Evolutionary conservation across 2,888 invertebrate genomes (phyloP).

Genomic region (Xestoiulus laeticollis): DNA sequence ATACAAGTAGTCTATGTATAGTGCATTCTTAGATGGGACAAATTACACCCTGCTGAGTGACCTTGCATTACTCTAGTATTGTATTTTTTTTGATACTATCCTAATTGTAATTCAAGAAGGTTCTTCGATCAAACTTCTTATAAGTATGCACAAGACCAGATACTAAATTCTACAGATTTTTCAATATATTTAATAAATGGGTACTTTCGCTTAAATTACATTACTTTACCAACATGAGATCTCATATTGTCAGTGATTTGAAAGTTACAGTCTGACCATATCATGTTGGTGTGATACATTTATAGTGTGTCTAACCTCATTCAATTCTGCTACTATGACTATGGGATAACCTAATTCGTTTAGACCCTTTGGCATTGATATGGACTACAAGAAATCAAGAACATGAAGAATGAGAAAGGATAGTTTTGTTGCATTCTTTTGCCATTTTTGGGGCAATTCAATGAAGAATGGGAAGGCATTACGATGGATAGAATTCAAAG

Average conservation of each 20-base stretch:
- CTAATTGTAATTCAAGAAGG: no score
- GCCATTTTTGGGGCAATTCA: neutral
- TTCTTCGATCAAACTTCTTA: no score
- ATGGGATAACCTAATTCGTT: neutral
- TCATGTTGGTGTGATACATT: neutral
- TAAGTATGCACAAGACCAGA: no score
- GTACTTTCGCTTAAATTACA: no score
- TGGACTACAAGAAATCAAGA: neutral
- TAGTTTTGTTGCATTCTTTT: neutral
- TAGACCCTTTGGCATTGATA: neutral
- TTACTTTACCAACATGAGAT: neutral
- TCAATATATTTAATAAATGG: neutral
- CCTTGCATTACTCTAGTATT: neutral
- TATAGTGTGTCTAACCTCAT: neutral
- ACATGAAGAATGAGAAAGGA: no score
- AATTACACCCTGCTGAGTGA: slow-evolving; percentile 5
- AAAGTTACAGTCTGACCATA: neutral
- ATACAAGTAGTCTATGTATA: no score
- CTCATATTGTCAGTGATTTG: neutral
- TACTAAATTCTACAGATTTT: no score
- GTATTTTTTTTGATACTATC: neutral
- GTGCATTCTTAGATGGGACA: neutral
- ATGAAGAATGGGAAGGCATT: neutral
- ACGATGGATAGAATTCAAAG: neutral
- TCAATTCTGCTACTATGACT: no score